These are phyloP conservation scores for Polylopha cassiicola DNA, from an alignment of 2,888 invertebrate genomes.

Conservation along the genomic window DNA sequence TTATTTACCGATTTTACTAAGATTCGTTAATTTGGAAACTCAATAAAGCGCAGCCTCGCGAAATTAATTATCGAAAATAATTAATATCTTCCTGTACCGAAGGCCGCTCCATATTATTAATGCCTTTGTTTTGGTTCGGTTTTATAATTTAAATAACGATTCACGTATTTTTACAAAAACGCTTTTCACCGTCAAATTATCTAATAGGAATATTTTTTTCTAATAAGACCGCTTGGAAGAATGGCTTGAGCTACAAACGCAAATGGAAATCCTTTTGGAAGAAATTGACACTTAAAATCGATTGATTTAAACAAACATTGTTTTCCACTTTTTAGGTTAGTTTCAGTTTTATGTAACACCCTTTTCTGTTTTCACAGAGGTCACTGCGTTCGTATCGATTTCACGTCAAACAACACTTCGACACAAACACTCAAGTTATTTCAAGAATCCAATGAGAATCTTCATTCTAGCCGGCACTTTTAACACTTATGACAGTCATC, in stretches of 20 bases:
- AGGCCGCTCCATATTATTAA: conserved; percentile 13
- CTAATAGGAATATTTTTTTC: no score
- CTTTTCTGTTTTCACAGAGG: conserved; percentile 41
- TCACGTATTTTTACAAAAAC: background rate
- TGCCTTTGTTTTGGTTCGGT: conserved; percentile 18
- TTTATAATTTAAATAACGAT: conserved; percentile 3
- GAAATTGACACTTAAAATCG: conserved; percentile 26
- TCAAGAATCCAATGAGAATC: conserved; percentile 33
- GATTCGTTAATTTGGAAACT: conserved; percentile 20
- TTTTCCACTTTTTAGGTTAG: conserved; percentile 31
- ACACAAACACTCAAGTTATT: conserved; percentile 35
- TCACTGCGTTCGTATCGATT: conserved; percentile 55
- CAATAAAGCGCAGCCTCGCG: conserved; percentile 19
- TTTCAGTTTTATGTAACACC: conserved; percentile 28
- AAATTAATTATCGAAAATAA: conserved; percentile 15
- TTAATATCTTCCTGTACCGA: conserved; percentile 18
- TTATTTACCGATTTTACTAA: conserved; percentile 6
- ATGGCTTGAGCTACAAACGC: conserved; percentile 19
- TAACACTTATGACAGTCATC: conserved; percentile 22
- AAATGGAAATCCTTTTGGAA: conserved; percentile 40
- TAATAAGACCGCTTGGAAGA: no score
- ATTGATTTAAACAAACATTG: conserved; percentile 10
- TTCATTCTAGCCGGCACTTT: conserved; percentile 29
- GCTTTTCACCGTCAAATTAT: no score
- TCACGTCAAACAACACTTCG: conserved; percentile 27